A percentile compares a stretch with the other conserved stretches of the same genome.
Evolutionary conservation across 2,888 invertebrate genomes (phyloP).

Genomic region (Listrodromus nycthemerus): DNA sequence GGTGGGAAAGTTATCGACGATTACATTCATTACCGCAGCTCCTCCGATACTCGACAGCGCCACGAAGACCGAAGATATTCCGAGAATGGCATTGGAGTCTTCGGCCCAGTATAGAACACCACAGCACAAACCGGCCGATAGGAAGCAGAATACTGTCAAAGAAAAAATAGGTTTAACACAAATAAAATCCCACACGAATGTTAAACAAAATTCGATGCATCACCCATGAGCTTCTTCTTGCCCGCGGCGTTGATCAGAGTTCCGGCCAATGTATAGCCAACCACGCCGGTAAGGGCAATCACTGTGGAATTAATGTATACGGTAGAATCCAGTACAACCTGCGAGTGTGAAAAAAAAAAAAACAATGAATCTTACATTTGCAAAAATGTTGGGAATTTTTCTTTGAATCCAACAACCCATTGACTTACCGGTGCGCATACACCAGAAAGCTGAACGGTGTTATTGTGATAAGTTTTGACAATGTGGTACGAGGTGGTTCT

Average conservation of each 20-base stretch:
- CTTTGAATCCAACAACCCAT: no score
- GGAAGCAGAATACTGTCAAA: slow-evolving; percentile 79
- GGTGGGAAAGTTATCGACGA: slow-evolving; percentile 83
- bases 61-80: slow-evolving; percentile 81
- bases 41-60: slow-evolving; percentile 84
- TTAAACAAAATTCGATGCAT: slow-evolving; percentile 62
- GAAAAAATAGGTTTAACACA: neutral
- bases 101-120: slow-evolving; percentile 82
- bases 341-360: slow-evolving; percentile 62
- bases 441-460: slow-evolving; percentile 52
- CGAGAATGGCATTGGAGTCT: slow-evolving; percentile 78
- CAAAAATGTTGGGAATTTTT: neutral
- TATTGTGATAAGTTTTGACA: slow-evolving; percentile 56
- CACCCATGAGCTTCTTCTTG: slow-evolving; percentile 86
- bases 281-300: slow-evolving; percentile 87
- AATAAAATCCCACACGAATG: neutral
- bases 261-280: slow-evolving; percentile 88
- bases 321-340: slow-evolving; percentile 85
- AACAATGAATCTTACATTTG: neutral
- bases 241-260: slow-evolving; percentile 85
- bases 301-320: slow-evolving; percentile 90
- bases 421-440: slow-evolving; percentile 67
- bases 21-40: slow-evolving; percentile 85
- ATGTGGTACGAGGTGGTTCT: slow-evolving; percentile 58
- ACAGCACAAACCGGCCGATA: slow-evolving; percentile 81